phyloP scores from a whole-genome alignment of 1,140 invertebrate genomes.

The Drosophila gunungcola region DNA sequence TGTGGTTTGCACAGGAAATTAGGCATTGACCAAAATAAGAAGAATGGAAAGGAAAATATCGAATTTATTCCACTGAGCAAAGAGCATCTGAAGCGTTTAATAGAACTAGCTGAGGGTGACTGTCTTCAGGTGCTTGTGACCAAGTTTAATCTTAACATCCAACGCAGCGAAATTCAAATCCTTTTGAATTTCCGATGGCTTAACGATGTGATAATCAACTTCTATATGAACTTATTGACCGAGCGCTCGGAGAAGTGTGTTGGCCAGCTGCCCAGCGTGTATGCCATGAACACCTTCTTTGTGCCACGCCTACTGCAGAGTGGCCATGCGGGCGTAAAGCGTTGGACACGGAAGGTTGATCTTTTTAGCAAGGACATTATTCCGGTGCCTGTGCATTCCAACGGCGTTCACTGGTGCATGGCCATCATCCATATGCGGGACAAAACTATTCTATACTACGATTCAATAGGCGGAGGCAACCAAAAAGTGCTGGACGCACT shows the following conservation, averaged over 20 bases:
- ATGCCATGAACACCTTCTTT: constrained; percentile 97
- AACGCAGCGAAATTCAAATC: constrained; percentile 91
- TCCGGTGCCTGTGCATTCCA: constrained; percentile 94
- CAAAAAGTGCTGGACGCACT: constrained; percentile 89
- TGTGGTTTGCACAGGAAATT: too few species aligned
- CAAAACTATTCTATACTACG: constrained; percentile 93
- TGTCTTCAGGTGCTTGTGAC: constrained; percentile 81
- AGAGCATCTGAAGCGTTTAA: background rate
- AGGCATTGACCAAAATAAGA: too few species aligned
- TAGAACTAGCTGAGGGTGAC: background rate
- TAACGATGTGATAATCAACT: constrained; percentile 95
- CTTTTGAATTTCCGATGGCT: constrained; percentile 94
- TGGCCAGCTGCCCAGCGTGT: constrained; percentile 85
- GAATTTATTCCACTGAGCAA: background rate
- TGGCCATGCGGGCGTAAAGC: constrained; percentile 88
- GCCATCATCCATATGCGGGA: constrained; percentile 93
- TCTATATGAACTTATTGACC: constrained; percentile 74
- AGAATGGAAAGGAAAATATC: background rate
- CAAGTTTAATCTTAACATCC: constrained; percentile 88
- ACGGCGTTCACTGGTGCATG: constrained; percentile 97
- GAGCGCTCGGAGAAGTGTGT: constrained; percentile 90
- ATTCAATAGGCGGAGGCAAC: constrained; percentile 95
- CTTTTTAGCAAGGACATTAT: constrained; percentile 74
- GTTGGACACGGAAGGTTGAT: constrained; percentile 93
- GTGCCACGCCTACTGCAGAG: constrained; percentile 92